Percentiles rank a stretch among this genome's conserved stretches.
These are phyloP conservation scores for Heliothis virescens DNA, from an alignment of 1,140 invertebrate species.

Conservation along the genomic window DNA sequence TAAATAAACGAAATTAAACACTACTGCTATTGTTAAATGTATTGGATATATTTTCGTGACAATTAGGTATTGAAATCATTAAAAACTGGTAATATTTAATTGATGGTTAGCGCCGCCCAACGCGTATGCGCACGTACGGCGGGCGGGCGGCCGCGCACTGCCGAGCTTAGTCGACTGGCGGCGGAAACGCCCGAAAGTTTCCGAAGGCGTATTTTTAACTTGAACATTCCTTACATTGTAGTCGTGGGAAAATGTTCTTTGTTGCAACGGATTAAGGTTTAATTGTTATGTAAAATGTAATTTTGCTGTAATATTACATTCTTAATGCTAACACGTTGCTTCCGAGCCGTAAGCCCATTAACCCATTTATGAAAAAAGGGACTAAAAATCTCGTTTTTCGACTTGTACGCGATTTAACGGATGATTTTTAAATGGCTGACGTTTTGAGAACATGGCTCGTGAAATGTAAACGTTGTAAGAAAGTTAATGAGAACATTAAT, in stretches of 20 bases:
- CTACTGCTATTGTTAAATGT: constrained; percentile 14
- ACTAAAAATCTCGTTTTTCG: constrained; percentile 43
- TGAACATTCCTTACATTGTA: constrained; percentile 60
- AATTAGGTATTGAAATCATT: constrained; percentile 14
- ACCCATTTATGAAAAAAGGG: constrained; percentile 80
- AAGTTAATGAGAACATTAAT: constrained; percentile 3
- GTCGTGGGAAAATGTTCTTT: constrained; percentile 58
- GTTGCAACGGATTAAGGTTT: constrained; percentile 45
- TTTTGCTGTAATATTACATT: constrained; percentile 54
- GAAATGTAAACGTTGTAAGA: neutral
- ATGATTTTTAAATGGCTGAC: constrained; percentile 29
- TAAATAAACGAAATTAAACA: neutral
- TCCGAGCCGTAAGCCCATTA: constrained; percentile 77
- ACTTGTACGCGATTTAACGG: constrained; percentile 34
- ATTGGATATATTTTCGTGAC: neutral
- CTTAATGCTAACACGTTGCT: constrained; percentile 58
- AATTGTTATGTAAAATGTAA: constrained; percentile 38
- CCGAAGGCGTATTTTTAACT: constrained; percentile 82
- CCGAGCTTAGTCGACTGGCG: constrained; percentile 39
- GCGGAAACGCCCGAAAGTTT: constrained; percentile 69
- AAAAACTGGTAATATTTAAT: constrained; percentile 41
- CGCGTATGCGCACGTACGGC: constrained; percentile 70
- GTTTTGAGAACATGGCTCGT: constrained; percentile 19
- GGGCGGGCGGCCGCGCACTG: constrained; percentile 76
- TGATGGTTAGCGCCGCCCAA: constrained; percentile 64